These are phyloP conservation scores for Automeris io DNA, from an alignment of 2,888 invertebrate species.

Conservation along the genomic window DNA sequence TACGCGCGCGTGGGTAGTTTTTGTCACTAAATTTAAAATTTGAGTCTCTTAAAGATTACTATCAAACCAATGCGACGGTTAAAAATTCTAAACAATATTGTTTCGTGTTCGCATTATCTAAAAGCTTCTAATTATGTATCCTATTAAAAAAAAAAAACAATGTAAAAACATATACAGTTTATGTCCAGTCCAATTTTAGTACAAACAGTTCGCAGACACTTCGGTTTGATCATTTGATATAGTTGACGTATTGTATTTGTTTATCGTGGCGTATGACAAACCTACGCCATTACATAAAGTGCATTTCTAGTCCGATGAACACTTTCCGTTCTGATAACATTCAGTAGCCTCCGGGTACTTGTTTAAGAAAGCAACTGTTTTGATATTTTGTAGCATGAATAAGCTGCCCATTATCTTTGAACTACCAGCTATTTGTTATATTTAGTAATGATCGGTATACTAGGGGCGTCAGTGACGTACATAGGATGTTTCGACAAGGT, in stretches of 20 bases:
- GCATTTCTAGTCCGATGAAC: conserved; percentile 10
- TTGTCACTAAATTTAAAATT: no score
- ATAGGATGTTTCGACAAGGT: no score
- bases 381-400: conserved; percentile 4
- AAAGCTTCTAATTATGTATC: no score
- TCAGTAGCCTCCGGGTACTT: conserved; percentile 6
- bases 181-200: no score
- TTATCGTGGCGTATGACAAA: conserved; percentile 8
- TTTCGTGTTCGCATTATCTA: no score
- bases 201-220: not conserved
- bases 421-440: not conserved
- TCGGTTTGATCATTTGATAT: conserved; percentile 3
- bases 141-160: no score
- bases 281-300: conserved; percentile 7
- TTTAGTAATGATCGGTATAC: not conserved
- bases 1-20: no score
- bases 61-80: no score
- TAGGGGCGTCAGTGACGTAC: no score
- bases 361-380: conserved; percentile 6
- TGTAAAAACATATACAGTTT: no score
- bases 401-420: not conserved
- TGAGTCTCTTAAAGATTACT: no score
- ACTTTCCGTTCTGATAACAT: conserved; percentile 10
- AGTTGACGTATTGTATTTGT: not conserved
- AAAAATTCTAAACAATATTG: no score